Conservation (phyloP, 1,140 invertebrate genomes). For the Camponotus floridanus region DNA sequence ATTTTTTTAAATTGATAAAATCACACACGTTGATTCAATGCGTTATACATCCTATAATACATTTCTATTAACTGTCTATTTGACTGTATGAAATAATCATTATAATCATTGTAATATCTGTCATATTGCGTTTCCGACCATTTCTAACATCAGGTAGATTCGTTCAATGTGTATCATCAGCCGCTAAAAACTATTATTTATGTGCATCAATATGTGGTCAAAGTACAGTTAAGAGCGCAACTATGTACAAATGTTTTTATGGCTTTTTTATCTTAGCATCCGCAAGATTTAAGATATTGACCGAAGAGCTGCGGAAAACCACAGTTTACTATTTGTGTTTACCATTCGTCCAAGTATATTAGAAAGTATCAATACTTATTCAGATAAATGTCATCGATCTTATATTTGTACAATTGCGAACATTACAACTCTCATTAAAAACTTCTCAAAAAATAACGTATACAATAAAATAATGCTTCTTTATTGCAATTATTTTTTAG, state of each 20-base stretch:
- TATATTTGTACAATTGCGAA: no score
- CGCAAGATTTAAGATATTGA: conserved; percentile 52
- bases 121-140: conserved; percentile 24
- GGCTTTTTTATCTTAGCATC: conserved; percentile 28
- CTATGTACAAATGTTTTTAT: conserved; percentile 16
- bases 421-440: no score
- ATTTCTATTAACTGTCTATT: conserved; percentile 54
- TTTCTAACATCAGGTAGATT: conserved; percentile 10
- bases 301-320: background rate
- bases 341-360: conserved; percentile 8
- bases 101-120: conserved; percentile 56
- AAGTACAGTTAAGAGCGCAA: background rate
- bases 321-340: background rate
- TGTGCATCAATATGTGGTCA: conserved; percentile 5
- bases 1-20: background rate
- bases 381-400: conserved; percentile 24
- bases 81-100: conserved; percentile 19
- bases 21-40: background rate
- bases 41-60: conserved; percentile 42
- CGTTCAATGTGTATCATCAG: conserved; percentile 30
- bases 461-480: no score
- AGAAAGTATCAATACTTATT: conserved; percentile 51
- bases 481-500: no score
- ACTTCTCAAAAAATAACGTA: no score
- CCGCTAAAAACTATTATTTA: conserved; percentile 8